phyloP scores from a whole-genome alignment of 2,888 invertebrate species.

The Melanchra persicariae region DNA sequence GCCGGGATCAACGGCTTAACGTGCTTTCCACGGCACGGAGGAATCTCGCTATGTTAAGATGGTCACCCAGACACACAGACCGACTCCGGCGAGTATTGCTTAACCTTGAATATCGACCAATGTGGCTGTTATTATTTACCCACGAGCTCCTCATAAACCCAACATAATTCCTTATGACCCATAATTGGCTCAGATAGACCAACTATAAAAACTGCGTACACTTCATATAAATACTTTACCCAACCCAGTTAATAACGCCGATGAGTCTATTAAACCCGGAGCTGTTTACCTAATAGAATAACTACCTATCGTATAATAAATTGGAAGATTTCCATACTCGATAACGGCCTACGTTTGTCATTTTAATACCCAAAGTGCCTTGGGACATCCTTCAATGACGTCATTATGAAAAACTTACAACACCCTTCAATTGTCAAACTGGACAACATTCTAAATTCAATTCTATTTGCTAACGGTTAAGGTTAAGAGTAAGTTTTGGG shows the following conservation, averaged over 20 bases:
- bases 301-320: constrained; percentile 90
- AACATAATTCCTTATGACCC: constrained; percentile 49
- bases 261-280: constrained; percentile 89
- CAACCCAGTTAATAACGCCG: constrained; percentile 79
- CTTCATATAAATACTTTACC: constrained; percentile 49
- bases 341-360: constrained; percentile 87
- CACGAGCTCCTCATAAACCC: constrained; percentile 39
- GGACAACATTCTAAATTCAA: constrained; percentile 46
- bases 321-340: constrained; percentile 90
- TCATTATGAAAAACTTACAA: constrained; percentile 77
- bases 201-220: constrained; percentile 48
- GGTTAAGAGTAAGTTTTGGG: constrained; percentile 14
- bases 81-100: too few relatives aligned
- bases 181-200: constrained; percentile 55
- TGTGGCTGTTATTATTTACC: too few relatives aligned
- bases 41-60: too few relatives aligned
- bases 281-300: constrained; percentile 90
- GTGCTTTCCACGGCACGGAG: too few relatives aligned
- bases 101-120: too few relatives aligned
- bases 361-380: constrained; percentile 89
- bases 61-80: too few relatives aligned
- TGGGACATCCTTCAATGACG: constrained; percentile 83
- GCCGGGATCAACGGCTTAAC: too few relatives aligned
- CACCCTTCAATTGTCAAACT: constrained; percentile 15
- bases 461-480: constrained; percentile 33